A percentile compares a stretch with the other conserved stretches of the same genome.
Conservation (phyloP, 2,888 invertebrate genomes). For the Falcaria lacertinaria region DNA sequence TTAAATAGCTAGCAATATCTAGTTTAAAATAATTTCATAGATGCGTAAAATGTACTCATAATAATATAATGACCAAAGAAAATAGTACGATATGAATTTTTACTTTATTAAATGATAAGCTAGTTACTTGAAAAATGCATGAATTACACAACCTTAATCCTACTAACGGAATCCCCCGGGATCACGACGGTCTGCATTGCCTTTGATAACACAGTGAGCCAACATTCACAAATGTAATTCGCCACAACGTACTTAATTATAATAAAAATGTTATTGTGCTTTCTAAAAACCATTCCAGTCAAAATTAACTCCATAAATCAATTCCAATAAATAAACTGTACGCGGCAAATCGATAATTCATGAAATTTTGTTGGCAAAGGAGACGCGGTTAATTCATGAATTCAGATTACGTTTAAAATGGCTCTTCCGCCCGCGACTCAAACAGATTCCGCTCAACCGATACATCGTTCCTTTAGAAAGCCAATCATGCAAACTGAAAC, state of each 20-base stretch:
- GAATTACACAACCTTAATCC: slow-evolving; percentile 44
- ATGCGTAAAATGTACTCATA: too few species aligned
- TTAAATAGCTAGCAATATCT: too few species aligned
- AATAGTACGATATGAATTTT: too few species aligned
- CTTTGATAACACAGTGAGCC: slow-evolving; percentile 45
- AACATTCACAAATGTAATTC: slow-evolving; percentile 39
- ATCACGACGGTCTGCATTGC: slow-evolving; percentile 44
- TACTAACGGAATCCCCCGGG: slow-evolving; percentile 43
- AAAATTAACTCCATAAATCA: slow-evolving; percentile 17
- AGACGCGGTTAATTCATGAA: too few species aligned
- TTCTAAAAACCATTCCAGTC: slow-evolving; percentile 31
- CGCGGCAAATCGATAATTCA: too few species aligned
- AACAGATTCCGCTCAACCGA: slow-evolving; percentile 1
- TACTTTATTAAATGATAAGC: background rate
- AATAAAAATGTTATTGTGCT: slow-evolving; percentile 46
- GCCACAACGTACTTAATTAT: slow-evolving; percentile 41
- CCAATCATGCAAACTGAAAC: background rate
- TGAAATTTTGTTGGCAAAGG: slow-evolving; percentile 2
- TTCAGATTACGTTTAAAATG: slow-evolving; percentile 1
- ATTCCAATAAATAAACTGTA: too few species aligned
- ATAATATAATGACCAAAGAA: too few species aligned
- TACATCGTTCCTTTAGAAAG: slow-evolving; percentile 1
- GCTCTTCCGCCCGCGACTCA: background rate
- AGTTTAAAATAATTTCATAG: too few species aligned
- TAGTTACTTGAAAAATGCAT: slow-evolving; percentile 18